Evolutionary conservation across 1,140 invertebrate species (phyloP).

Genomic region (Aricia agestis): DNA sequence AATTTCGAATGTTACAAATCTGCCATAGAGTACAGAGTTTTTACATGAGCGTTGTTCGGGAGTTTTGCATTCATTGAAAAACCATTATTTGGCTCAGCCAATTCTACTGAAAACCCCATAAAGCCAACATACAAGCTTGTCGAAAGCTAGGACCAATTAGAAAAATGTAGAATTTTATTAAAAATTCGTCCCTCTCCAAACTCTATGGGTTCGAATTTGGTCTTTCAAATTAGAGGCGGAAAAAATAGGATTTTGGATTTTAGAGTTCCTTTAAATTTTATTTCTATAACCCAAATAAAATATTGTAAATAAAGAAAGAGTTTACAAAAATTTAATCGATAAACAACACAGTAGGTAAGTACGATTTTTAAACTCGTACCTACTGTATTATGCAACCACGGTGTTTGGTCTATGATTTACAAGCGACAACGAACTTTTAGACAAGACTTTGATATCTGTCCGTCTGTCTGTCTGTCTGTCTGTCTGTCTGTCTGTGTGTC

Average conservation of each 20-base stretch:
- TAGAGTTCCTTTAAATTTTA: background rate
- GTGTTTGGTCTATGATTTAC: too few relatives aligned
- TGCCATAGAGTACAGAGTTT: background rate
- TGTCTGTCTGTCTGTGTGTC: too few relatives aligned
- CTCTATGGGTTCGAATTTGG: background rate
- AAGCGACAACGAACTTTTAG: too few relatives aligned
- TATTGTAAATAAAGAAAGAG: too few relatives aligned
- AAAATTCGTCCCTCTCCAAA: background rate
- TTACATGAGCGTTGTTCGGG: background rate
- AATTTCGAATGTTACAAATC: background rate
- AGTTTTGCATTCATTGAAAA: constrained; percentile 3
- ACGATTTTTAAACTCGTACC: too few relatives aligned
- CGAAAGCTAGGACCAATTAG: background rate
- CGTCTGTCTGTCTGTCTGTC: too few relatives aligned
- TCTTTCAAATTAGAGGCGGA: background rate
- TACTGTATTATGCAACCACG: too few relatives aligned
- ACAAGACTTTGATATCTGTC: too few relatives aligned
- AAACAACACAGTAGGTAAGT: too few relatives aligned
- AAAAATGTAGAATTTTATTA: background rate
- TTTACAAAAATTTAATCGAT: too few relatives aligned
- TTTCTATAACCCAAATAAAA: background rate
- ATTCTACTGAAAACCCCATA: background rate
- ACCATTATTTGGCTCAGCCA: background rate
- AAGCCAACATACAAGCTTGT: background rate
- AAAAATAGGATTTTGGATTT: background rate